Base-by-base conservation (phyloP, 1,140 invertebrate species). In the Chironomus striatipennis region DNA sequence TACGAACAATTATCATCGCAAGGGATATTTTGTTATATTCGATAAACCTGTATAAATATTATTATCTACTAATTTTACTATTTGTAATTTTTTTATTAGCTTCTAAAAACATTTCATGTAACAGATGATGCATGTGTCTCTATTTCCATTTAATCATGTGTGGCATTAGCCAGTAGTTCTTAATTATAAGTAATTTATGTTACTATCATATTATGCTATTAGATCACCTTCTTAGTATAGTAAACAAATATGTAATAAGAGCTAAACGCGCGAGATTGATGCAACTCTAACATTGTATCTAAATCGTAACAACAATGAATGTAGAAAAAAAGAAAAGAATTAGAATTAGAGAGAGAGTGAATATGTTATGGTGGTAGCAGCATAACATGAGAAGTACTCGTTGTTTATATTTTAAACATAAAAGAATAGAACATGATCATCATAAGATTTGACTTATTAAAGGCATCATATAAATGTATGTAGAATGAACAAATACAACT, bases 381-480 rank as follows among this genome's bases (percentile, higher is more conserved):
- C 5, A 10, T 10, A 47, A 47, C 15, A 47, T 10, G 43, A 47
- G 15, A 47, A 57, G 24, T 57, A 10, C 12, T 34, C 24, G 47
- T n/a, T 34, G 24, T 34, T 34, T 57, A 57, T 57, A 47, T 47
- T n/a, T 15, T n/a, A 57, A 57, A 57, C 47, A 57, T 57, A 57
- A 57, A 57, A 57, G 47, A 57, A 57, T 10, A 57, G 12, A 34
- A 34, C 4, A 57, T 57, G 47, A 57, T 57, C 8, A 57, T 57
- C 47, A 57, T 57, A n/a, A 57, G 47, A 57, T 57, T 57, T 57
- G 12, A 57, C 47, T 57, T 57, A 57, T 57, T 57, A 57, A 57
- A 57, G 12, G n/a, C 47, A 57, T 34, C 24, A 57, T 57, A 57
- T 4, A 57, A n/a, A 57, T 15, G n/a, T 12, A 57, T 15, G n/a